Evolutionary conservation across 1,140 invertebrate species (phyloP).

Genomic region (Saccostrea cuccullata): DNA sequence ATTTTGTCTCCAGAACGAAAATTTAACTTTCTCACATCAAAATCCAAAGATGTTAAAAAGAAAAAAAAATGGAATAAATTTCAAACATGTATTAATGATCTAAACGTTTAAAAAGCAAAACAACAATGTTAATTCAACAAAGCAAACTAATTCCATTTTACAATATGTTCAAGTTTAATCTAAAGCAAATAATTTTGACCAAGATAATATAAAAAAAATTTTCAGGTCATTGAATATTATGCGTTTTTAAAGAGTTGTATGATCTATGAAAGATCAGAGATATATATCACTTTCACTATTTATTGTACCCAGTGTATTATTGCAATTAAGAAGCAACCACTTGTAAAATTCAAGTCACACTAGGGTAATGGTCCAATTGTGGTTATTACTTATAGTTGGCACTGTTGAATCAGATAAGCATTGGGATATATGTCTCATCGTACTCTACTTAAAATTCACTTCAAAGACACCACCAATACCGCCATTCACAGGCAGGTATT

Average conservation of each 20-base stretch:
- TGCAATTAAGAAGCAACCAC: slow-evolving; percentile 8
- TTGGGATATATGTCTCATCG: background rate
- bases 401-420: slow-evolving; percentile 8
- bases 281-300: background rate
- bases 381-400: background rate
- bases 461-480: background rate
- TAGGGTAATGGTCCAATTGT: background rate
- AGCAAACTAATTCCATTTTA: too few relatives aligned
- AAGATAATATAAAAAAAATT: background rate
- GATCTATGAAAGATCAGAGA: background rate
- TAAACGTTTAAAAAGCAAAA: too few relatives aligned
- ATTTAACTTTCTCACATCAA: too few relatives aligned
- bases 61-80: too few relatives aligned
- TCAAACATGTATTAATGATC: too few relatives aligned
- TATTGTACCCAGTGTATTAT: background rate
- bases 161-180: too few relatives aligned
- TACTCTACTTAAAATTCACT: background rate
- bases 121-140: too few relatives aligned
- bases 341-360: slow-evolving; percentile 28
- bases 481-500: background rate
- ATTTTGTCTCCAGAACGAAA: too few relatives aligned
- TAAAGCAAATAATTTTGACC: background rate
- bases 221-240: background rate
- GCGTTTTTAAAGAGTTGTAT: background rate
- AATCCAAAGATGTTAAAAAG: too few relatives aligned